Percentiles rank a stretch among this genome's conserved stretches.
phyloP scores from a whole-genome alignment of 1,140 invertebrate genomes.

The Anoplolepis gracilipes region DNA sequence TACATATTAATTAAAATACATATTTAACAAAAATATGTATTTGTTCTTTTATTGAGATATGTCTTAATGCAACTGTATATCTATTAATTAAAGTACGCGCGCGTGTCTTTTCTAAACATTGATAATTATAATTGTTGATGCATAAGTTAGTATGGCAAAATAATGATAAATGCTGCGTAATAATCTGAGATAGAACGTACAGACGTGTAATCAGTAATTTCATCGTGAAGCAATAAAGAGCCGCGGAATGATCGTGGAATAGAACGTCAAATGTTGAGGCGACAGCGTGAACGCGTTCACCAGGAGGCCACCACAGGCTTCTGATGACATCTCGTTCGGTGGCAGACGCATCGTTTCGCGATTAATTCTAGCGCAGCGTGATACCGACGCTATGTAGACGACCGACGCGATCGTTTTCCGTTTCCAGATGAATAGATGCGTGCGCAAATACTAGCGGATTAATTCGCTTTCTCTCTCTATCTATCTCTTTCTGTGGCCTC shows the following conservation, averaged over 20 bases:
- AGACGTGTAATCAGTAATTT: not conserved
- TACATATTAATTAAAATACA: not conserved
- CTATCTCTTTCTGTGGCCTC: not conserved
- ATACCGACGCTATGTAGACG: constrained; percentile 63
- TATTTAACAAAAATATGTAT: not conserved
- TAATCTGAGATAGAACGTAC: not conserved
- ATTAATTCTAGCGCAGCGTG: constrained; percentile 64
- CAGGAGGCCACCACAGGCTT: constrained; percentile 23
- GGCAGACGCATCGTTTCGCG: constrained; percentile 55
- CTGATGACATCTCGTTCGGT: constrained; percentile 55
- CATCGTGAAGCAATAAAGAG: constrained; percentile 22
- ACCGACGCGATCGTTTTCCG: constrained; percentile 68
- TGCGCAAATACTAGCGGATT: constrained; percentile 7
- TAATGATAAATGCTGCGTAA: not conserved
- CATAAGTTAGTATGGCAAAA: not conserved
- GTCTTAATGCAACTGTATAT: too few relatives aligned
- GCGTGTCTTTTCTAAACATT: not conserved
- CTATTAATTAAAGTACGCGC: too few relatives aligned
- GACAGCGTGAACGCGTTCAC: constrained; percentile 5
- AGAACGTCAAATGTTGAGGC: constrained; percentile 21
- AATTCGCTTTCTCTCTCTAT: not conserved
- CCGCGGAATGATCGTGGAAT: constrained; percentile 33
- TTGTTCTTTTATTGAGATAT: too few relatives aligned
- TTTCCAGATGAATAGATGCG: constrained; percentile 68
- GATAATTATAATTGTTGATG: not conserved